These are phyloP conservation scores for Neodiprion lecontei DNA, from an alignment of 1,140 invertebrate genomes.

Conservation along the genomic window DNA sequence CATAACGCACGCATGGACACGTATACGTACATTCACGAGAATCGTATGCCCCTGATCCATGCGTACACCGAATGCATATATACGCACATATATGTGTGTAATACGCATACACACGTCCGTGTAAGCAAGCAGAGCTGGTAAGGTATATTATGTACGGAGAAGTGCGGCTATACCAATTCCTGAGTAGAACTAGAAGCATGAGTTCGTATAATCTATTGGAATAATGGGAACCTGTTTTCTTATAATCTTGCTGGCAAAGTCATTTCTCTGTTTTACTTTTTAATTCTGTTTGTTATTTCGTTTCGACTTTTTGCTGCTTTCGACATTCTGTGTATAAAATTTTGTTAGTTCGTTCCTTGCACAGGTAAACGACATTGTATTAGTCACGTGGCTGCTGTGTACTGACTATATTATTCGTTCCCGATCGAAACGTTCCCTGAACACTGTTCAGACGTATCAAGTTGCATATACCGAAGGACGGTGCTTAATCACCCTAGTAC, in stretches of 20 bases:
- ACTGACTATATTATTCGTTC: neutral
- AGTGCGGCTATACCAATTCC: neutral
- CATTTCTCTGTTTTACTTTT: neutral
- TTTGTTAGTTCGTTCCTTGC: no score
- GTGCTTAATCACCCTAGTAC: no score
- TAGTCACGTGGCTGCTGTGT: no score
- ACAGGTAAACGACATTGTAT: no score
- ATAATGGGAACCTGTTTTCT: constrained; percentile 3
- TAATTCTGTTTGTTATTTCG: neutral
- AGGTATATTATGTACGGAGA: neutral
- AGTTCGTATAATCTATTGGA: neutral
- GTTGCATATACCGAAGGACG: no score
- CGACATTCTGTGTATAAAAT: no score
- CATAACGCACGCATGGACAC: neutral
- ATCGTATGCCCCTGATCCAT: neutral
- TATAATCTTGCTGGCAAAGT: neutral
- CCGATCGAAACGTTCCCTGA: neutral
- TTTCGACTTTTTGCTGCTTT: no score
- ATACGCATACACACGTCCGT: no score
- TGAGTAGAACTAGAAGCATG: neutral
- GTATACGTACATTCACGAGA: neutral
- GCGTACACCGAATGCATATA: neutral
- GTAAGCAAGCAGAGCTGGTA: no score
- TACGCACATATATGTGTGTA: neutral
- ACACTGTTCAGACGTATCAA: no score